Conservation (phyloP, 2,113 vertebrate genomes). For the Odocoileus hemionus region DNA sequence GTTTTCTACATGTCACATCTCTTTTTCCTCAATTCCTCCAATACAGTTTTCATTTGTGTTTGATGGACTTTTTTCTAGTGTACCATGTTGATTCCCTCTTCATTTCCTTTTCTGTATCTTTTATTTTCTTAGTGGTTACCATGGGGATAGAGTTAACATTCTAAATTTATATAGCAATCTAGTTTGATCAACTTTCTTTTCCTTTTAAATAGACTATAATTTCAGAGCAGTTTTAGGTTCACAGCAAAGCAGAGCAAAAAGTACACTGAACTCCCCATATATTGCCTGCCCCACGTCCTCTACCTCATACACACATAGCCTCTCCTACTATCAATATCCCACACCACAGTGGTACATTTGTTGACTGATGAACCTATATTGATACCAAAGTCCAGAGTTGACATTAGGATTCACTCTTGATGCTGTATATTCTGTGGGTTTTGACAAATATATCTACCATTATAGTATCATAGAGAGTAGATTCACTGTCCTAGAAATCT, state of each 20-base stretch:
- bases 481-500: neutral
- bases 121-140: slow-evolving; percentile 38
- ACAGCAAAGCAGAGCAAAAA: neutral
- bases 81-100: neutral
- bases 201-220: slow-evolving; percentile 17
- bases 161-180: slow-evolving; percentile 15
- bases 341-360: neutral
- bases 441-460: neutral
- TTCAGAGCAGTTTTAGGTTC: neutral
- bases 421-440: neutral
- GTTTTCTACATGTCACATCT: neutral
- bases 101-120: slow-evolving; percentile 15
- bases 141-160: neutral
- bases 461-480: neutral
- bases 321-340: neutral
- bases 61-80: neutral
- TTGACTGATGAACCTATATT: neutral
- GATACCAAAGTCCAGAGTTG: neutral
- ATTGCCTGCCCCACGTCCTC: neutral
- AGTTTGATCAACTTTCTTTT: slow-evolving; percentile 10
- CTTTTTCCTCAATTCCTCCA: neutral
- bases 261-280: neutral
- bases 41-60: neutral
- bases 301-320: neutral
- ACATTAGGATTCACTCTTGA: neutral